phyloP scores from a whole-genome alignment of 1,140 invertebrate species.

The Lanistes nyassanus region DNA sequence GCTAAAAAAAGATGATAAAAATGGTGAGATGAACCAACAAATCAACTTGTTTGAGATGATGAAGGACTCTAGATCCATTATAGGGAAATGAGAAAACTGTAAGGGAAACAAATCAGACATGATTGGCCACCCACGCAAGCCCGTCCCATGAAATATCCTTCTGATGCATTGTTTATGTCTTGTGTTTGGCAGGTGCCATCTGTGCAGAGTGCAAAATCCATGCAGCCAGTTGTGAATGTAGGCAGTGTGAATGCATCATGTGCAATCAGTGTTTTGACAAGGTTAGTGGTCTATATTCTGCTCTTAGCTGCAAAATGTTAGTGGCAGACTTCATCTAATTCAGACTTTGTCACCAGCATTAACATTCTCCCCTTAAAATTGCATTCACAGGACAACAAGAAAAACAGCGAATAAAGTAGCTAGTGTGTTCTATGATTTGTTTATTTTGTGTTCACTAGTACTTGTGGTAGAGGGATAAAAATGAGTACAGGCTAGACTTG shows the following conservation, averaged over 20 bases:
- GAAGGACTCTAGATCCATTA: too few relatives aligned
- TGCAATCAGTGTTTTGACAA: constrained; percentile 49
- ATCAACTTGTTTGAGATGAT: neutral
- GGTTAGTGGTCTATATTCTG: constrained; percentile 22
- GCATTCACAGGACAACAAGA: neutral
- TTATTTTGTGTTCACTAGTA: too few relatives aligned
- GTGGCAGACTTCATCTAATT: neutral
- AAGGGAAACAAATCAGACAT: too few relatives aligned
- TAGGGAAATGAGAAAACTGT: too few relatives aligned
- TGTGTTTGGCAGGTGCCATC: constrained; percentile 28
- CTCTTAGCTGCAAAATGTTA: neutral
- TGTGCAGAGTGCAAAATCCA: constrained; percentile 46
- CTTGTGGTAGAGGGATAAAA: too few relatives aligned
- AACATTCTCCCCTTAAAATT: neutral
- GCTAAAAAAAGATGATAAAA: neutral
- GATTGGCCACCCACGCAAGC: too few relatives aligned
- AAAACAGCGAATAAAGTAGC: neutral
- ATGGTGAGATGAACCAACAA: neutral
- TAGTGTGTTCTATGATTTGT: neutral
- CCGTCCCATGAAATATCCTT: neutral
- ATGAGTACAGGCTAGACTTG: too few relatives aligned
- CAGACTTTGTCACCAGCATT: neutral
- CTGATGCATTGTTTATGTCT: neutral
- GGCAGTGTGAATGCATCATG: constrained; percentile 49
- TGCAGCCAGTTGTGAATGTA: constrained; percentile 43